A percentile compares a stretch with the other conserved stretches of the same genome.
phyloP scores from a whole-genome alignment of 92 coral and sea anemone species.

The Ricordea florida region DNA sequence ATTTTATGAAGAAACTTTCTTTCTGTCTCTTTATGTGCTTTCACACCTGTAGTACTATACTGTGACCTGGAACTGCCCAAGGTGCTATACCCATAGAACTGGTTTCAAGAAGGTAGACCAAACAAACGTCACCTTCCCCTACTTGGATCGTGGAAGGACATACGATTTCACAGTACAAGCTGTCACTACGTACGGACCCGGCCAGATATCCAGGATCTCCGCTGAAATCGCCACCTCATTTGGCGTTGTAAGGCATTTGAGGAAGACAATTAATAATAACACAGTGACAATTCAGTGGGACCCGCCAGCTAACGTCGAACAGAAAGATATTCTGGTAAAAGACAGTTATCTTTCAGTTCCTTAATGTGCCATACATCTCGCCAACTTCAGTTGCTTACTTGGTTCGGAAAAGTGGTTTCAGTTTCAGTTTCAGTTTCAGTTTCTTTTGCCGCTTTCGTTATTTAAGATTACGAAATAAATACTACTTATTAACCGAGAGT shows the following conservation, averaged over 20 bases:
- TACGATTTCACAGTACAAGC: background rate
- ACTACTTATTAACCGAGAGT: too few species aligned
- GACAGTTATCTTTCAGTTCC: background rate
- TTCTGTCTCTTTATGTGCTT: background rate
- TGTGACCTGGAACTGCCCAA: background rate
- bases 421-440: too few species aligned
- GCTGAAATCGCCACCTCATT: background rate
- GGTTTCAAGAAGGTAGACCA: background rate
- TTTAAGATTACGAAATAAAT: too few species aligned
- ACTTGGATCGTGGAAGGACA: background rate
- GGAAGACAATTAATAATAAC: background rate
- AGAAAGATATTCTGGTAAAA: conserved; percentile 4
- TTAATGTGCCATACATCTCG: too few species aligned
- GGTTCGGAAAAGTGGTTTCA: too few species aligned
- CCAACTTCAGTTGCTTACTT: too few species aligned
- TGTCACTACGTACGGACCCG: background rate
- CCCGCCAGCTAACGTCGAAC: background rate
- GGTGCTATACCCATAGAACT: background rate
- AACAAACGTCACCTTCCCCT: background rate
- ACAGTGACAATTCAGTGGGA: conserved; percentile 4
- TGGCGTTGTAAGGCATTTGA: background rate
- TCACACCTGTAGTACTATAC: background rate
- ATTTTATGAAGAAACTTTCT: background rate
- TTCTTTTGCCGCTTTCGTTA: too few species aligned
- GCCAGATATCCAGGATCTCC: background rate